Percentiles rank a stretch among this genome's conserved stretches.
Conservation (phyloP, 2,797 vertebrate species). For the Rhynchonycteris naso region DNA sequence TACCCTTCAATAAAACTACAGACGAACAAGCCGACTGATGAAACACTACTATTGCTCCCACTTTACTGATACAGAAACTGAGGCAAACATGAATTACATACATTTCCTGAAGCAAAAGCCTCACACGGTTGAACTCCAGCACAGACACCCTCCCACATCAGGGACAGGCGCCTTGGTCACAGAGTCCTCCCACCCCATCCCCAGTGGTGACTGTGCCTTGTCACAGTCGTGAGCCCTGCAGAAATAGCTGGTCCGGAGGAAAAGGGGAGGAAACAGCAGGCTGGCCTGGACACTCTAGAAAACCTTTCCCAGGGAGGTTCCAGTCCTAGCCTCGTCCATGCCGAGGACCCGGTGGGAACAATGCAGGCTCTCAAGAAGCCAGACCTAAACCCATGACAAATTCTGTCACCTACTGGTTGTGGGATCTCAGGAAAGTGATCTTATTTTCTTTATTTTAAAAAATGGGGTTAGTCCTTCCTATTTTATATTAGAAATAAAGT, state of each 20-base stretch:
- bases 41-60: neutral
- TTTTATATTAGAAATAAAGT: neutral
- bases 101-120: neutral
- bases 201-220: neutral
- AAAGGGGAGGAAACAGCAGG: neutral
- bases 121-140: neutral
- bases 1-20: neutral
- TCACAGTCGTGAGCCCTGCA: neutral
- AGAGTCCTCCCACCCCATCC: neutral
- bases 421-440: neutral
- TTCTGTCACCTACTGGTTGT: neutral
- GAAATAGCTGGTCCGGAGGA: neutral
- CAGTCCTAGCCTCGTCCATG: too few relatives aligned
- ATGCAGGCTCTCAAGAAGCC: neutral
- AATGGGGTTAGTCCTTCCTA: neutral
- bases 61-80: neutral
- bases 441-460: neutral
- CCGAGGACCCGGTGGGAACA: neutral
- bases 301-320: neutral
- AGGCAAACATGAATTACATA: neutral
- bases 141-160: accelerated
- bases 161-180: neutral
- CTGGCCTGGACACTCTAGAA: neutral
- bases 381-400: neutral
- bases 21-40: neutral